Percentiles rank a stretch among this genome's conserved stretches.
phyloP scores from a whole-genome alignment of 2,797 vertebrate species.

The Melanotaenia boesemani region DNA sequence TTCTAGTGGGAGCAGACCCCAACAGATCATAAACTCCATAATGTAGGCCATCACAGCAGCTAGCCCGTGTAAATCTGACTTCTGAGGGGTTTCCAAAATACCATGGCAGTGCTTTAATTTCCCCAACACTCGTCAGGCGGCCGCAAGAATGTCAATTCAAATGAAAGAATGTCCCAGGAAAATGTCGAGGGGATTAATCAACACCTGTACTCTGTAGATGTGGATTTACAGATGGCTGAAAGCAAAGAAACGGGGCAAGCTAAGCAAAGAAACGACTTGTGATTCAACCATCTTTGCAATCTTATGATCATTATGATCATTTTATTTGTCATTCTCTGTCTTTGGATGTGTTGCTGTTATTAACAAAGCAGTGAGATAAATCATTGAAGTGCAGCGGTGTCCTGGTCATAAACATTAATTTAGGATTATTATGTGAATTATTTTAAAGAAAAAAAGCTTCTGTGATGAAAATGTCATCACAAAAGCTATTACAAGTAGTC shows the following conservation, averaged over 20 bases:
- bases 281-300: constrained; percentile 32
- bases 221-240: constrained; percentile 81
- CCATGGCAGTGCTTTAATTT: constrained; percentile 68
- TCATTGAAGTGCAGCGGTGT: background rate
- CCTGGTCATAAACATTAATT: background rate
- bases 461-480: background rate
- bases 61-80: constrained; percentile 64
- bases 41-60: constrained; percentile 76
- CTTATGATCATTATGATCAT: constrained; percentile 35
- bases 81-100: constrained; percentile 75
- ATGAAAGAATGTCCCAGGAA: constrained; percentile 78
- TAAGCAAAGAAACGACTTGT: constrained; percentile 66
- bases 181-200: constrained; percentile 84
- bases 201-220: constrained; percentile 85
- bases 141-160: constrained; percentile 78
- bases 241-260: constrained; percentile 53
- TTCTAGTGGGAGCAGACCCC: constrained; percentile 60
- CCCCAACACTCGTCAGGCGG: constrained; percentile 54
- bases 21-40: constrained; percentile 71
- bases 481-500: background rate
- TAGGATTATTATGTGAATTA: constrained; percentile 5
- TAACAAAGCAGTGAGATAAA: background rate
- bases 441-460: background rate
- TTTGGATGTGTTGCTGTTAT: background rate
- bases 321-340: constrained; percentile 38